A percentile compares a stretch with the other conserved stretches of the same genome.
These are phyloP conservation scores for Chloromyia formosa DNA, from an alignment of 2,888 invertebrate species.

Conservation along the genomic window DNA sequence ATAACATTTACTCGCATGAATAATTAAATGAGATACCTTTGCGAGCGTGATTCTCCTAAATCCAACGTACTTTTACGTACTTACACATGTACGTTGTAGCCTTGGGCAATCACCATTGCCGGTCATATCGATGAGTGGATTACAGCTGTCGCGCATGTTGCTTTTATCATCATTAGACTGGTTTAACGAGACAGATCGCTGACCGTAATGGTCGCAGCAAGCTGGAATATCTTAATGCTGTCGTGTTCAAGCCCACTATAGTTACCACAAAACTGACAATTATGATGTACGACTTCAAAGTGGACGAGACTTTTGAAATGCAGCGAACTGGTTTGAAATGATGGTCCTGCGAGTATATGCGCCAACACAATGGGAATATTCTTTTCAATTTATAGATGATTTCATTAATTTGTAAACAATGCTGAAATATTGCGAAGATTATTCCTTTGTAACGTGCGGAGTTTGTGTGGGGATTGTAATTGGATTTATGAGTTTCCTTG, in stretches of 20 bases:
- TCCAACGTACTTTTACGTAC: background rate
- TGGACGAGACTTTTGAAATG: too few species aligned
- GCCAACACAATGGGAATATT: too few species aligned
- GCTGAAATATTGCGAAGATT: too few species aligned
- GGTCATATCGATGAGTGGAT: constrained; percentile 16
- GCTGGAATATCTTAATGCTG: constrained; percentile 27
- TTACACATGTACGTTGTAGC: background rate
- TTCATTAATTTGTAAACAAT: too few species aligned
- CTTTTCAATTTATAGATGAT: too few species aligned
- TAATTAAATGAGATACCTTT: constrained; percentile 36
- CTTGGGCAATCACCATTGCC: background rate
- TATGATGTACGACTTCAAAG: constrained; percentile 31
- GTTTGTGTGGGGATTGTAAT: too few species aligned
- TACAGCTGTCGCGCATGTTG: constrained; percentile 30
- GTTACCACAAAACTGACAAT: constrained; percentile 27
- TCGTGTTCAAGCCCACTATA: constrained; percentile 5
- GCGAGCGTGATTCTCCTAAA: background rate
- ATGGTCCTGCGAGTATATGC: too few species aligned
- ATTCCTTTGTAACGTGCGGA: too few species aligned
- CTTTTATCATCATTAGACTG: constrained; percentile 35
- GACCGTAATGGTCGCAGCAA: constrained; percentile 4
- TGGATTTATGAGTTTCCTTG: too few species aligned
- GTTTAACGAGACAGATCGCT: constrained; percentile 37
- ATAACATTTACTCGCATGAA: constrained; percentile 27
- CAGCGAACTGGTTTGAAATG: too few species aligned